Conservation (phyloP, 2,888 invertebrate genomes). For the Agrochola lota region DNA sequence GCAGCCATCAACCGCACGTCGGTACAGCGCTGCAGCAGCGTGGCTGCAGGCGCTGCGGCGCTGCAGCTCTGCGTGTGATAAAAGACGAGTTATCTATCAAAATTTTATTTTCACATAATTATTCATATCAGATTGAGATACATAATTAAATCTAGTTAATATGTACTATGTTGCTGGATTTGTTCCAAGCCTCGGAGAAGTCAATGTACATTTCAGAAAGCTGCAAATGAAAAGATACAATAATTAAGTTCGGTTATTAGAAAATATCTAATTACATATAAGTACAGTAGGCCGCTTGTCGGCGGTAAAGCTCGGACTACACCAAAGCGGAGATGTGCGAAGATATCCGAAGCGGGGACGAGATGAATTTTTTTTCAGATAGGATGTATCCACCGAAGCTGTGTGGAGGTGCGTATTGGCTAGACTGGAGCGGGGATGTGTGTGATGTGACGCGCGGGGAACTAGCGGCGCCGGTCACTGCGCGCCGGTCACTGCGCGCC, state of each 20-base stretch:
- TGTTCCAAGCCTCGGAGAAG: constrained; percentile 50
- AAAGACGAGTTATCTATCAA: background rate
- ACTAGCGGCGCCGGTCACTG: too few relatives aligned
- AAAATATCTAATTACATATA: background rate
- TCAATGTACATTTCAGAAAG: constrained; percentile 1
- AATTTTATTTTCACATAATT: constrained; percentile 41
- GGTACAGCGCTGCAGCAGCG: too few relatives aligned
- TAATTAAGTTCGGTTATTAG: background rate
- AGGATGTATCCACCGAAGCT: too few relatives aligned
- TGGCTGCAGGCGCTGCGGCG: background rate
- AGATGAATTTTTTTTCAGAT: too few relatives aligned
- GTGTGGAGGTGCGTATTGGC: too few relatives aligned
- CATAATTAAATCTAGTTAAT: constrained; percentile 10
- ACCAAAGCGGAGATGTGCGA: too few relatives aligned
- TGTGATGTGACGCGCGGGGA: too few relatives aligned
- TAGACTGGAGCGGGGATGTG: too few relatives aligned
- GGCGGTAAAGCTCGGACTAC: too few relatives aligned
- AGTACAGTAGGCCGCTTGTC: background rate
- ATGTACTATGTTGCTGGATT: constrained; percentile 19
- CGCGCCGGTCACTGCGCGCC: too few relatives aligned
- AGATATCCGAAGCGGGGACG: too few relatives aligned
- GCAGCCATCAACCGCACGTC: too few relatives aligned
- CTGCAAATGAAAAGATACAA: background rate
- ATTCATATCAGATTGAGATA: background rate
- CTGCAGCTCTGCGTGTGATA: background rate